These are phyloP conservation scores for Lasiurus cinereus DNA, from an alignment of 2,113 vertebrate genomes.

Conservation along the genomic window DNA sequence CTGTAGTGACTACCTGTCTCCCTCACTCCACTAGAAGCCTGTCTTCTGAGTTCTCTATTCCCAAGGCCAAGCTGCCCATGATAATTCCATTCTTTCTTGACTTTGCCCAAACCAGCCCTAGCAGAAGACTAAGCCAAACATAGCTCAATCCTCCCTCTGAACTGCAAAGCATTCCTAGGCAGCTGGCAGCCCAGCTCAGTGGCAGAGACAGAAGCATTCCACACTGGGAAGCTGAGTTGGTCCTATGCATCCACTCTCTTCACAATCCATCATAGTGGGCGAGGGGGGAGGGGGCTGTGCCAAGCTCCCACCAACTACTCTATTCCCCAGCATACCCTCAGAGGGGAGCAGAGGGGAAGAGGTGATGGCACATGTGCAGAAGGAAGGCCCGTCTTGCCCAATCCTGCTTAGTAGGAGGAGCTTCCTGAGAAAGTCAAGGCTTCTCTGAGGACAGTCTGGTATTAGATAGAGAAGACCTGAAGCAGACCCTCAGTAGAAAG, in stretches of 20 bases:
- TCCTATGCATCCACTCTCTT: not conserved
- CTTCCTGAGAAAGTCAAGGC: not conserved
- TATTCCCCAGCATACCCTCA: not conserved
- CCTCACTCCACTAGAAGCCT: not conserved
- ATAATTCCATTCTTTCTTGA: not conserved
- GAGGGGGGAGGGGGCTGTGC: not conserved
- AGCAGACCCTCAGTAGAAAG: not conserved
- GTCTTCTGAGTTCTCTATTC: constrained; percentile 38
- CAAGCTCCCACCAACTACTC: not conserved
- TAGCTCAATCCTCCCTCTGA: not conserved
- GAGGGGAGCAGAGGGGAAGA: not conserved
- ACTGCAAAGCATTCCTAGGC: constrained; percentile 21
- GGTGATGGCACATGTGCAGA: not conserved
- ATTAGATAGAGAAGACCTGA: not conserved
- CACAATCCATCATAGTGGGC: not conserved
- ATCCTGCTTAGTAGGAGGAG: not conserved
- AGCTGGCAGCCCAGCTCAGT: not conserved
- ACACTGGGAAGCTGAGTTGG: not conserved
- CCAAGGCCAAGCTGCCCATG: not conserved
- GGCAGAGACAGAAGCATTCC: not conserved
- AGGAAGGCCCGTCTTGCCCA: not conserved
- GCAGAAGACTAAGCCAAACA: not conserved
- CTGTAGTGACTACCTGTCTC: not conserved
- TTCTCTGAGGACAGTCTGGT: not conserved
- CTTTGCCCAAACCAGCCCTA: constrained; percentile 15